These are phyloP conservation scores for Gryllus bimaculatus DNA, from an alignment of 1,140 invertebrate genomes.

Conservation along the genomic window DNA sequence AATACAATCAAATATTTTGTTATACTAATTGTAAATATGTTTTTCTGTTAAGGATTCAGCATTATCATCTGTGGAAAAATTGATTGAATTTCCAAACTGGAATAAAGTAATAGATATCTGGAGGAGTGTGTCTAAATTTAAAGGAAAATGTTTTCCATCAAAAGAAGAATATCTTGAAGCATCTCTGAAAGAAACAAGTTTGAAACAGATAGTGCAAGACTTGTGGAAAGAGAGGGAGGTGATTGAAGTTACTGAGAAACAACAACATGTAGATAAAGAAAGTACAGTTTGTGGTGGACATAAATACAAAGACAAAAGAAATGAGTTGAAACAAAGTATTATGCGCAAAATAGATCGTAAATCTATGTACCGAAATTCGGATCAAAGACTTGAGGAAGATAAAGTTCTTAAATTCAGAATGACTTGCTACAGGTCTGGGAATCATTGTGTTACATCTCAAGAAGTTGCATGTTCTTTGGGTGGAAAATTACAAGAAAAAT, in stretches of 20 bases:
- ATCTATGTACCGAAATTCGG: background rate
- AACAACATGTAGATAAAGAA: no score
- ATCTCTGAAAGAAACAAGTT: background rate
- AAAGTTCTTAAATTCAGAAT: constrained; percentile 41
- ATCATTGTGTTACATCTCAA: constrained; percentile 44
- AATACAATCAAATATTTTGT: no score
- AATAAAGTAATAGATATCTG: background rate
- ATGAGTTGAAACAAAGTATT: background rate
- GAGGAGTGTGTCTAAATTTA: background rate
- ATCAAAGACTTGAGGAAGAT: constrained; percentile 7
- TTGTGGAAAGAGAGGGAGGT: background rate
- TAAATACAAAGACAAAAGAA: background rate
- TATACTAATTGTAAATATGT: no score
- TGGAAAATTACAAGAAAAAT: constrained; percentile 42
- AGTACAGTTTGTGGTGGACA: background rate
- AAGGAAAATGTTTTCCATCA: background rate
- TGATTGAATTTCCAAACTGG: background rate
- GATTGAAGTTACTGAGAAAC: background rate
- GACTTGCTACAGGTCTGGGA: constrained; percentile 44
- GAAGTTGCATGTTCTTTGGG: constrained; percentile 43
- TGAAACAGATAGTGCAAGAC: background rate
- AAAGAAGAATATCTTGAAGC: background rate
- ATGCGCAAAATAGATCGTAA: background rate
- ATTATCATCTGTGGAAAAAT: background rate
- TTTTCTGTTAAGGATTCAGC: no score